Base-by-base conservation (phyloP, 2,113 vertebrate species). In the Vidua macroura region DNA sequence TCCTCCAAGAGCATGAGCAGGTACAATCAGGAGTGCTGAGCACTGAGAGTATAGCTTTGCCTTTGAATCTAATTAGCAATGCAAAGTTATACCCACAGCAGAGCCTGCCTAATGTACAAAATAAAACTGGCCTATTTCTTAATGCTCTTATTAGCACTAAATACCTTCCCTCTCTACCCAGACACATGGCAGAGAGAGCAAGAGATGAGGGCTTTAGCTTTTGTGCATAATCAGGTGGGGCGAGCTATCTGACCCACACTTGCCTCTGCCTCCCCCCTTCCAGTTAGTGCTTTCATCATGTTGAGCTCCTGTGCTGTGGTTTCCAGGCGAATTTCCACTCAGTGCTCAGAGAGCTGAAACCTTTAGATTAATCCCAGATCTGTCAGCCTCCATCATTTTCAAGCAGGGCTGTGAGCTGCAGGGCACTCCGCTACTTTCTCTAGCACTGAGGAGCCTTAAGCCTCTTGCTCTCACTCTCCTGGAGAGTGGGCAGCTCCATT, bases 291-390 rank as follows among this genome's bases (percentile, higher is more conserved):
- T 94, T 95, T 87, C 88, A 67, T 92, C 80, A 92, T 11, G n/a
- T 51, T 86, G 39, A 78, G 92, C 85, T 96, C 89, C 35, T 41
- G 82, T 33, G 1, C 77, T 88, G 83, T 95, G 86, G 95, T 96
- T 96, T 96, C 84, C 94, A 92, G 97, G 96, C 95, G 21, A 97
- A 97, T 97, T 95, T 97, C 96, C 83, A 94, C 95, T 97, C 39
- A 77, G 84, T 95, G 93, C 92, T 94, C 90, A 90, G 92, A 97
- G 86, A 97, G 72, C 93, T 58, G 92, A 96, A 98, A 96, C 92
- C 92, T 97, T 97, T 92, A 96, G 63, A 96, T 97, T 96, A 97
- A 96, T 97, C 93, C 96, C 79, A 94, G 94, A 95, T 96, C 97
- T 97, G 97, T 96, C 97, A 95, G 90, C 63, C 95, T 96, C 96